Evolutionary conservation across 1,140 invertebrate species (phyloP).

Genomic region (Pinna nobilis): DNA sequence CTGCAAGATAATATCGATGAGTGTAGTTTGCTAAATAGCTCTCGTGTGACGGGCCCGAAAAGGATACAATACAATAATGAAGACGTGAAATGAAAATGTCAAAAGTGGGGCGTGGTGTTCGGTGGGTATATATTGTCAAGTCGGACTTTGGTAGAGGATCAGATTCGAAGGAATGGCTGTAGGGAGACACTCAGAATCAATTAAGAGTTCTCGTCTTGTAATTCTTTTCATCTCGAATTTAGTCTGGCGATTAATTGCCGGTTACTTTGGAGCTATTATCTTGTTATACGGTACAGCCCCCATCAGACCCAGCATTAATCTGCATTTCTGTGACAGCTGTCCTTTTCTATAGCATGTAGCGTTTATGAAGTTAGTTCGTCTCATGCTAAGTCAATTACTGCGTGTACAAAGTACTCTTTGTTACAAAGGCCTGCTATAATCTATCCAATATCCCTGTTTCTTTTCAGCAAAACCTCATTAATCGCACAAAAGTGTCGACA

Average conservation of each 20-base stretch:
- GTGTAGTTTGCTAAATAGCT: no score
- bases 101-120: no score
- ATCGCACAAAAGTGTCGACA: conserved; percentile 18
- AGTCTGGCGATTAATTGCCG: conserved; percentile 29
- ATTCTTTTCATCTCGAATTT: conserved; percentile 23
- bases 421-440: conserved; percentile 26
- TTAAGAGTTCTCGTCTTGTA: conserved; percentile 25
- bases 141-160: no score
- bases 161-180: no score
- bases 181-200: conserved; percentile 33
- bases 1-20: no score
- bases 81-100: no score
- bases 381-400: conserved; percentile 39
- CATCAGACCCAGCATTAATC: neutral
- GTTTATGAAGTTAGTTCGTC: conserved; percentile 31
- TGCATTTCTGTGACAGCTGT: conserved; percentile 23
- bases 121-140: no score
- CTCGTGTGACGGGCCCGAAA: no score
- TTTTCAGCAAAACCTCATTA: conserved; percentile 43
- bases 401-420: conserved; percentile 15
- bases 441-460: conserved; percentile 42
- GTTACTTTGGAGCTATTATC: conserved; percentile 1
- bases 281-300: neutral
- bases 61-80: no score
- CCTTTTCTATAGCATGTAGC: conserved; percentile 17